phyloP scores from a whole-genome alignment of 1,140 invertebrate species.

The Theocolax elegans region DNA sequence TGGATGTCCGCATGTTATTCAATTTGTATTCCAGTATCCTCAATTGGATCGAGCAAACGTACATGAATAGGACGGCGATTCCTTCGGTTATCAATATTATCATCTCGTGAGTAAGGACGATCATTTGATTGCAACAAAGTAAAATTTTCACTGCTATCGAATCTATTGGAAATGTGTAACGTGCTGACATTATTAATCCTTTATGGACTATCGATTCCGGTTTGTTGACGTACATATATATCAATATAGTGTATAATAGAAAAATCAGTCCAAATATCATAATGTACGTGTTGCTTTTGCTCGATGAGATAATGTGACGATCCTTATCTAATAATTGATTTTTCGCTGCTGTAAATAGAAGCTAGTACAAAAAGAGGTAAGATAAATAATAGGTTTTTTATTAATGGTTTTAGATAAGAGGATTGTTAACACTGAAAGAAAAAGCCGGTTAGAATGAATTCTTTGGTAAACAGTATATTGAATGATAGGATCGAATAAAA shows the following conservation, averaged over 20 bases:
- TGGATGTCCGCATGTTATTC: too few species aligned
- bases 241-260: not conserved
- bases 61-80: slow-evolving; percentile 2
- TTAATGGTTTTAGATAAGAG: too few species aligned
- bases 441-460: too few species aligned
- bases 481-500: too few species aligned
- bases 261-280: not conserved
- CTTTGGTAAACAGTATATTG: too few species aligned
- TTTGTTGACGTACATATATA: not conserved
- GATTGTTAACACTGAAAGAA: too few species aligned
- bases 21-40: slow-evolving; percentile 14
- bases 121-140: slow-evolving; percentile 1
- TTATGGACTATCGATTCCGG: not conserved
- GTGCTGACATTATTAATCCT: not conserved
- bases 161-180: slow-evolving; percentile 10
- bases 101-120: not conserved
- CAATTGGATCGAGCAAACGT: not conserved
- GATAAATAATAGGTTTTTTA: too few species aligned
- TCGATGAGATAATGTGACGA: not conserved
- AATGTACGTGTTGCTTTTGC: not conserved
- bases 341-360: not conserved
- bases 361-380: too few species aligned
- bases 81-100: slow-evolving; percentile 5
- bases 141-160: not conserved
- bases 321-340: not conserved